Evolutionary conservation across 2,888 invertebrate species (phyloP).

Genomic region (Auanema sp.): DNA sequence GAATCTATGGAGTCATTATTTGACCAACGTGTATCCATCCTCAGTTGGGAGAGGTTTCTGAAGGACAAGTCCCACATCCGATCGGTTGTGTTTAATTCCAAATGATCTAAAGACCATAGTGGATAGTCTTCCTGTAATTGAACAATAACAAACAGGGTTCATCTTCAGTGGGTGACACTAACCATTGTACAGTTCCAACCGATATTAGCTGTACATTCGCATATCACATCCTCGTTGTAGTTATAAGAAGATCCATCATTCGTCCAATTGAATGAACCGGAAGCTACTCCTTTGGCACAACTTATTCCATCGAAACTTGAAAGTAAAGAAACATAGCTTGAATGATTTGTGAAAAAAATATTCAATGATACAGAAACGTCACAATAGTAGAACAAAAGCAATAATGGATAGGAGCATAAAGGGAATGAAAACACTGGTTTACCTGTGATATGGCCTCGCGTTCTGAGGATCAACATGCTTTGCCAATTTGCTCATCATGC

Average conservation of each 20-base stretch:
- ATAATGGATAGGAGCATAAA: no score
- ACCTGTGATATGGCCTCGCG: no score
- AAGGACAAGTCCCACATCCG: slow-evolving; percentile 45
- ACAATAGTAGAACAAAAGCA: no score
- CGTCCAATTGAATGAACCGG: no score
- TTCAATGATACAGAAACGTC: no score
- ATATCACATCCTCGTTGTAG: slow-evolving; percentile 44
- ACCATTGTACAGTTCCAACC: slow-evolving; percentile 55
- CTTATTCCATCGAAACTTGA: no score
- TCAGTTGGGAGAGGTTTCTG: slow-evolving; percentile 51
- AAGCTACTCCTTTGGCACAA: no score
- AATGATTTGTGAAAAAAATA: no score
- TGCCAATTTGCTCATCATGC: no score
- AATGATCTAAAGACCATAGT: slow-evolving; percentile 26
- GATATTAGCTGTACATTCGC: slow-evolving; percentile 36
- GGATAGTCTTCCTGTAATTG: slow-evolving; percentile 46
- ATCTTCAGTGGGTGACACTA: not conserved
- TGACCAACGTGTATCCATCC: slow-evolving; percentile 40
- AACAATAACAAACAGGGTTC: not conserved
- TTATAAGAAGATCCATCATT: not conserved
- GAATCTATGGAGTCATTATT: slow-evolving; percentile 19
- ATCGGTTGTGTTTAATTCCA: slow-evolving; percentile 49
- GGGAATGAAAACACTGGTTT: no score
- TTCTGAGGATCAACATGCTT: no score
- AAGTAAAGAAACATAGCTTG: no score